A percentile compares a stretch with the other conserved stretches of the same genome.
phyloP scores from a whole-genome alignment of 2,113 vertebrate species.

The Zosterops lateralis region DNA sequence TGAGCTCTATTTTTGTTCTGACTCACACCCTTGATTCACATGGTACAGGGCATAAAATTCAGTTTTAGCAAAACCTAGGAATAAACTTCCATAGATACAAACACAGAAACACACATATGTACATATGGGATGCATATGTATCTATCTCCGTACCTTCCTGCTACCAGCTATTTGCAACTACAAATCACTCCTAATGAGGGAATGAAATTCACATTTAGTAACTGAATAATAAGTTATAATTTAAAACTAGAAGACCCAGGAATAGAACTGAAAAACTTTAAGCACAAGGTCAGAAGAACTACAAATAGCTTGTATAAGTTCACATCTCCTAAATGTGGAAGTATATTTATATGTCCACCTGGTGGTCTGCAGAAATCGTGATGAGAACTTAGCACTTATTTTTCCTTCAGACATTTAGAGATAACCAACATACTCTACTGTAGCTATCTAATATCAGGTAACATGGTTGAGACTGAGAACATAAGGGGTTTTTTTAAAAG shows the following conservation, averaged over 20 bases:
- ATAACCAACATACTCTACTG: not conserved
- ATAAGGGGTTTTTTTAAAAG: not conserved
- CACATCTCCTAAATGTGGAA: not conserved
- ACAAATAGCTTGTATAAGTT: not conserved
- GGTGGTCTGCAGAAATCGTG: not conserved
- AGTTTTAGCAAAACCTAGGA: not conserved
- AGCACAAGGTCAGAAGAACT: not conserved
- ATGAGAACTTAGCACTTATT: not conserved
- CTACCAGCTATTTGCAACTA: not conserved
- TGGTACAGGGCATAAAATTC: not conserved
- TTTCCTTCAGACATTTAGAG: not conserved
- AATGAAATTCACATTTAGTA: not conserved
- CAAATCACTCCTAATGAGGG: not conserved
- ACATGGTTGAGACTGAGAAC: not conserved
- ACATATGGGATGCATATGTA: not conserved
- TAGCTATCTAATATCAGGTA: not conserved
- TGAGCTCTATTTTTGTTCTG: not conserved
- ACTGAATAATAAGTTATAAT: not conserved
- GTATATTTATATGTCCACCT: not conserved
- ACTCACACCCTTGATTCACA: not conserved
- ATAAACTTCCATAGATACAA: not conserved
- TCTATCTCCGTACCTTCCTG: not conserved
- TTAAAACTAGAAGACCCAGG: not conserved
- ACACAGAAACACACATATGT: not conserved
- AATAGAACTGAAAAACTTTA: not conserved